Evolutionary conservation across 2,888 invertebrate genomes (phyloP).

Genomic region (Dascillus cervinus): DNA sequence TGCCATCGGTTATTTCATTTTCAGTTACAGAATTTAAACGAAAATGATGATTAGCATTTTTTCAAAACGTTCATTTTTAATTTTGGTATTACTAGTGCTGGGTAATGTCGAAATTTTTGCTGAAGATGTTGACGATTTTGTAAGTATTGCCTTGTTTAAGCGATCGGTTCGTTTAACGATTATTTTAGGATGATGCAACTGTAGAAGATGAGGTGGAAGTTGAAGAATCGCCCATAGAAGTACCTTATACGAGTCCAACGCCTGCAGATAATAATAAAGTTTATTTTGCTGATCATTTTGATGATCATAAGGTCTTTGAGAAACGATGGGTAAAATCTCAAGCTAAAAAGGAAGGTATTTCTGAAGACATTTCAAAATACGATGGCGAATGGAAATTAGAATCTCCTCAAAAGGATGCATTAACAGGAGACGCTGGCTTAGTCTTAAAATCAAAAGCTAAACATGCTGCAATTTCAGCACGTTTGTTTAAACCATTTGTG

Average conservation of each 20-base stretch:
- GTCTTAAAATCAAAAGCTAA: constrained; percentile 92
- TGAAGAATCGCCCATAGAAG: constrained; percentile 37
- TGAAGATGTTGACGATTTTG: constrained; percentile 23
- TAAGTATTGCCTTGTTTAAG: constrained; percentile 16
- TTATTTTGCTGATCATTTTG: constrained; percentile 82
- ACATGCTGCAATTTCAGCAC: constrained; percentile 87
- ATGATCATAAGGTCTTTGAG: constrained; percentile 62
- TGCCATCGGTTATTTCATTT: no score
- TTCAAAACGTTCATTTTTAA: no score
- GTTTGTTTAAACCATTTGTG: constrained; percentile 68
- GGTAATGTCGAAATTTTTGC: constrained; percentile 7
- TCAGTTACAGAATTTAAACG: no score
- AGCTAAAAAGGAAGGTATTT: constrained; percentile 82
- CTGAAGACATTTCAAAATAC: constrained; percentile 90
- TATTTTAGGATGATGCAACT: constrained; percentile 28
- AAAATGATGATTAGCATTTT: no score
- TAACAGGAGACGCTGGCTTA: constrained; percentile 75
- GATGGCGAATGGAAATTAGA: constrained; percentile 80
- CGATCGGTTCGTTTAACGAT: neutral
- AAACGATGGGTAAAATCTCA: constrained; percentile 81
- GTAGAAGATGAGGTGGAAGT: constrained; percentile 30
- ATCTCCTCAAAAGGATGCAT: constrained; percentile 64
- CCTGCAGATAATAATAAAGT: constrained; percentile 52
- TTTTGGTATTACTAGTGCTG: no score
- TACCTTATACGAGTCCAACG: constrained; percentile 65